phyloP scores from a whole-genome alignment of 37 sponge, comb jelly and placozoan species.

The Bolinopsis microptera region DNA sequence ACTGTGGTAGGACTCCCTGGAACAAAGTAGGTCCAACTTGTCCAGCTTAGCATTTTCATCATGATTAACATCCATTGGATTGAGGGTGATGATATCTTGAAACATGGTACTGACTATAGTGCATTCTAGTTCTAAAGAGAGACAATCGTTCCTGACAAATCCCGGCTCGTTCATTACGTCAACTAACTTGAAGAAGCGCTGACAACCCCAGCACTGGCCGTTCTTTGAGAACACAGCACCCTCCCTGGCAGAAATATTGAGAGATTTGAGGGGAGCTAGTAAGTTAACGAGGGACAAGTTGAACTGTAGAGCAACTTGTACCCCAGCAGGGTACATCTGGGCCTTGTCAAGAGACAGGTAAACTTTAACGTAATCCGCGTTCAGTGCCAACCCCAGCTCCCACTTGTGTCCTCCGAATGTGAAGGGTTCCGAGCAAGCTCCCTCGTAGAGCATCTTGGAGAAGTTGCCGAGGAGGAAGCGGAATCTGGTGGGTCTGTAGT shows the following conservation, averaged over 20 bases:
- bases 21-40: not conserved
- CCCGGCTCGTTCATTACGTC: conserved; percentile 18
- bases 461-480: conserved; percentile 52
- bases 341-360: conserved; percentile 35
- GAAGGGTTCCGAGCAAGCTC: conserved; percentile 54
- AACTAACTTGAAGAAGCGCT: conserved; percentile 6
- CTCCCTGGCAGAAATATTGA: not conserved
- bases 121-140: not conserved
- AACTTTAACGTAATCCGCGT: not conserved
- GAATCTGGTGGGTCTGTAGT: conserved; percentile 1
- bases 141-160: conserved; percentile 14
- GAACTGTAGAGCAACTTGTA: conserved; percentile 50
- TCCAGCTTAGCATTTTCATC: conserved; percentile 4
- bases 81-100: conserved; percentile 13
- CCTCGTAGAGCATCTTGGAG: conserved; percentile 52
- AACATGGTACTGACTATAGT: conserved; percentile 48
- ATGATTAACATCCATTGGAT: not conserved
- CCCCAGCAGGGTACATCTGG: not conserved
- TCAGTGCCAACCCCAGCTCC: conserved; percentile 29
- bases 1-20: conserved; percentile 10
- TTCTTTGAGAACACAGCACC: conserved; percentile 47
- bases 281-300: conserved; percentile 28
- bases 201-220: conserved; percentile 45
- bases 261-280: conserved; percentile 21
- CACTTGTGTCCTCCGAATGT: conserved; percentile 31